These are phyloP conservation scores for Danio kyathit DNA, from an alignment of 2,797 vertebrate species.

Conservation along the genomic window DNA sequence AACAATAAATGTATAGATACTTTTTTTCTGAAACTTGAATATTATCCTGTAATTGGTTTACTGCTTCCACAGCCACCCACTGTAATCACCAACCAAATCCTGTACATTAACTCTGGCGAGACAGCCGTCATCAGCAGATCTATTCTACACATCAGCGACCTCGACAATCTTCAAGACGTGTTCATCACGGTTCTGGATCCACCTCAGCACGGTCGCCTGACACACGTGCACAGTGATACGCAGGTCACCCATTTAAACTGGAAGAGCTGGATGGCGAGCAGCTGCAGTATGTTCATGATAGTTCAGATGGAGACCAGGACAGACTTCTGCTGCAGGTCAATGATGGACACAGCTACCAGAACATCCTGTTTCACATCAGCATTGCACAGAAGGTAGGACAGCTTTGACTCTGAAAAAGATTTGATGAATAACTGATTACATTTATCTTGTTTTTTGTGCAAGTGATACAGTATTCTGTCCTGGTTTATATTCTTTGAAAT, in stretches of 20 bases:
- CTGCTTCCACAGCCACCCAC: slow-evolving; percentile 80
- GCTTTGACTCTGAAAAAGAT: not conserved
- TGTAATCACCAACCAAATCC: slow-evolving; percentile 80
- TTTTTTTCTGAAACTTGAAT: not conserved
- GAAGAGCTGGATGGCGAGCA: slow-evolving; percentile 81
- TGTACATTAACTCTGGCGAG: slow-evolving; percentile 78
- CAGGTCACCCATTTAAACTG: slow-evolving; percentile 74
- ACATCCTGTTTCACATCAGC: slow-evolving; percentile 83
- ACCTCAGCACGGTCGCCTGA: slow-evolving; percentile 83
- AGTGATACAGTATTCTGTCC: not conserved
- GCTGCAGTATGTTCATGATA: slow-evolving; percentile 87
- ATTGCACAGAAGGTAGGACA: slow-evolving; percentile 81
- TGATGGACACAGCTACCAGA: slow-evolving; percentile 90
- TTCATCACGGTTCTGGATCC: slow-evolving; percentile 84
- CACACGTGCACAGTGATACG: slow-evolving; percentile 66
- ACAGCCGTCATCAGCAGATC: slow-evolving; percentile 73
- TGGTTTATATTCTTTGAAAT: not conserved
- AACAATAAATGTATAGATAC: not conserved
- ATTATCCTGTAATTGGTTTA: too few relatives aligned
- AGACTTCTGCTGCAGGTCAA: slow-evolving; percentile 83
- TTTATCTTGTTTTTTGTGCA: not conserved
- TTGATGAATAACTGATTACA: not conserved
- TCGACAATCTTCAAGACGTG: slow-evolving; percentile 89
- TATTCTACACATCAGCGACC: slow-evolving; percentile 85
- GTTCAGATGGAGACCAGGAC: slow-evolving; percentile 79